phyloP scores from a whole-genome alignment of 2,797 vertebrate species.

The Hephaestus fuliginosus region DNA sequence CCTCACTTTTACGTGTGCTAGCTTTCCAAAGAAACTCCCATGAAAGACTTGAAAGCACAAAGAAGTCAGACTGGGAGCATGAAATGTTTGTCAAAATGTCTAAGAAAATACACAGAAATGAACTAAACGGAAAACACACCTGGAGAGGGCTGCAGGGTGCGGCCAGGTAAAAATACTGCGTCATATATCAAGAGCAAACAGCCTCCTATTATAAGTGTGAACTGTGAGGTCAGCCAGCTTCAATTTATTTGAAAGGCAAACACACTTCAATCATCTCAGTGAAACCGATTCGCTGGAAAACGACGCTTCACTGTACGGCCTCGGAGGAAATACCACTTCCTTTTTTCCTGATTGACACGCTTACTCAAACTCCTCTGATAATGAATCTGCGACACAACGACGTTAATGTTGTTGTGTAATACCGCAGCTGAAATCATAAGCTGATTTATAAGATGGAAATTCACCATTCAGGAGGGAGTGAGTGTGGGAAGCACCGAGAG shows the following conservation, averaged over 20 bases:
- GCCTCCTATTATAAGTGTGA: neutral
- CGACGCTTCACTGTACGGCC: neutral
- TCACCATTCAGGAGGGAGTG: neutral
- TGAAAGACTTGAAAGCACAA: neutral
- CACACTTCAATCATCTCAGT: neutral
- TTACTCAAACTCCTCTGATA: neutral
- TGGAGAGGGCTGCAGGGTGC: conserved; percentile 5
- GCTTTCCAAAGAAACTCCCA: conserved; percentile 9
- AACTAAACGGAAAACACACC: conserved; percentile 10
- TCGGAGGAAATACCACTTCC: conserved; percentile 34
- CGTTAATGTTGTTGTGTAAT: neutral
- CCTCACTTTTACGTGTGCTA: conserved; percentile 4
- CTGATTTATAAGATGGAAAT: conserved; percentile 21
- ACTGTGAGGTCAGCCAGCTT: neutral
- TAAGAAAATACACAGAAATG: conserved; percentile 5
- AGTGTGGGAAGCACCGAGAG: conserved; percentile 1
- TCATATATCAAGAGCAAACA: conserved; percentile 41
- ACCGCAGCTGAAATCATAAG: conserved; percentile 23
- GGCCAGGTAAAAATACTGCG: neutral
- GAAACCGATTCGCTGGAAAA: neutral
- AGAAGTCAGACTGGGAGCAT: conserved; percentile 17
- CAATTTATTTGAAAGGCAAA: conserved; percentile 12
- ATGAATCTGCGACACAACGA: neutral
- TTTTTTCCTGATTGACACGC: neutral
- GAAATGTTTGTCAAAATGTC: neutral